Conservation (phyloP, 2,113 vertebrate species). For the Eupsittula cactorum region DNA sequence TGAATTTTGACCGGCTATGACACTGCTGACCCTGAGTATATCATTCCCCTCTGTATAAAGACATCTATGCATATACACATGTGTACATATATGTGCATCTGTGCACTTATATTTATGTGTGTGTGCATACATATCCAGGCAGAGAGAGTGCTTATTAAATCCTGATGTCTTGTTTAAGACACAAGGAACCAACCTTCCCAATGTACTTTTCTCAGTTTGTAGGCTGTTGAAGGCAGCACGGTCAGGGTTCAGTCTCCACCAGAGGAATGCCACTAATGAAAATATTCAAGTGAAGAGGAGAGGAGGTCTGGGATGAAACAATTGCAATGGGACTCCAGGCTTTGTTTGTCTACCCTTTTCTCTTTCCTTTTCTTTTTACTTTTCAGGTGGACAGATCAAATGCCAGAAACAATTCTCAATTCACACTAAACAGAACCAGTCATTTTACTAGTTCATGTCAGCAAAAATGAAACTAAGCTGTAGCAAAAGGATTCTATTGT, state of each 20-base stretch:
- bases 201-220: background rate
- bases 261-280: background rate
- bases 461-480: background rate
- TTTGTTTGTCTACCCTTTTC: background rate
- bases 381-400: background rate
- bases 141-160: background rate
- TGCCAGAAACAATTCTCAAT: background rate
- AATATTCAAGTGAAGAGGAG: background rate
- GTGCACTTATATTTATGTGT: accelerated
- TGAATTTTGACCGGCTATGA: background rate
- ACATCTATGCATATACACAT: background rate
- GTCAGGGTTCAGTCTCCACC: background rate
- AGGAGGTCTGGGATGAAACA: background rate
- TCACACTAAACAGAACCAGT: background rate
- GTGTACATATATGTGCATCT: background rate
- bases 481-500: background rate
- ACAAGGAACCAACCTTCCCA: background rate
- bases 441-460: background rate
- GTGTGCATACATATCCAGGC: background rate
- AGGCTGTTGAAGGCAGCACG: background rate
- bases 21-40: background rate
- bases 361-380: background rate
- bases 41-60: background rate
- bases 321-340: background rate
- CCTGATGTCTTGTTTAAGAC: background rate